Evolutionary conservation across 2,113 vertebrate species (phyloP).

Genomic region (Paramisgurnus dabryanus): DNA sequence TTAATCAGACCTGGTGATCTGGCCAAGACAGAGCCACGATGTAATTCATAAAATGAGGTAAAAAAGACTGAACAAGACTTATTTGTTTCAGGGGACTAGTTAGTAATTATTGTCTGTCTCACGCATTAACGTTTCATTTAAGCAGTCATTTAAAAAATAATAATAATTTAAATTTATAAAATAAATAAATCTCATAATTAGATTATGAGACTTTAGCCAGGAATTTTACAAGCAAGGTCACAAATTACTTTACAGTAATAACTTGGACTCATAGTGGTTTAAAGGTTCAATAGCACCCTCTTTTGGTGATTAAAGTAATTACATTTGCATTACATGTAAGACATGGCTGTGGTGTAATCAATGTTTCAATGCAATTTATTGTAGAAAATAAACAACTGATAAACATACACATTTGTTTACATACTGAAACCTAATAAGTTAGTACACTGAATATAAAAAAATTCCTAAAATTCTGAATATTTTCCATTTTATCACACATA

Average conservation of each 20-base stretch:
- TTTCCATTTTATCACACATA: slow-evolving; percentile 28
- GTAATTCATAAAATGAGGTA: neutral
- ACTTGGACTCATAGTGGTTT: neutral
- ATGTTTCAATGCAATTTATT: slow-evolving; percentile 7
- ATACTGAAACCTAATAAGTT: slow-evolving; percentile 56
- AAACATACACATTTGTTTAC: slow-evolving; percentile 52
- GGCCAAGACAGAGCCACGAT: neutral
- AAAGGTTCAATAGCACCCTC: slow-evolving; percentile 33
- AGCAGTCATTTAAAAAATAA: too few species aligned
- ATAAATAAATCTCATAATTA: too few species aligned
- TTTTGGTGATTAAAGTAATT: slow-evolving; percentile 11
- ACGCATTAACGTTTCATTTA: neutral
- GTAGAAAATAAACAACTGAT: neutral
- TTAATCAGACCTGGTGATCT: neutral
- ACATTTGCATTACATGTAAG: neutral
- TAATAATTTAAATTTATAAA: too few species aligned
- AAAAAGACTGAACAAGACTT: too few species aligned
- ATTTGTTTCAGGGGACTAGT: neutral
- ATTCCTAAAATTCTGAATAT: slow-evolving; percentile 8
- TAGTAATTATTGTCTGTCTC: neutral
- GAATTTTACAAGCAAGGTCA: too few species aligned
- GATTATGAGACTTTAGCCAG: too few species aligned
- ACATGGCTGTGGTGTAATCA: neutral
- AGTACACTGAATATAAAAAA: slow-evolving; percentile 52
- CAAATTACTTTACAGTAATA: too few species aligned